A percentile compares a stretch with the other conserved stretches of the same genome.
These are phyloP conservation scores for Gadopsis marmoratus DNA, from an alignment of 2,797 vertebrate species.

Conservation along the genomic window DNA sequence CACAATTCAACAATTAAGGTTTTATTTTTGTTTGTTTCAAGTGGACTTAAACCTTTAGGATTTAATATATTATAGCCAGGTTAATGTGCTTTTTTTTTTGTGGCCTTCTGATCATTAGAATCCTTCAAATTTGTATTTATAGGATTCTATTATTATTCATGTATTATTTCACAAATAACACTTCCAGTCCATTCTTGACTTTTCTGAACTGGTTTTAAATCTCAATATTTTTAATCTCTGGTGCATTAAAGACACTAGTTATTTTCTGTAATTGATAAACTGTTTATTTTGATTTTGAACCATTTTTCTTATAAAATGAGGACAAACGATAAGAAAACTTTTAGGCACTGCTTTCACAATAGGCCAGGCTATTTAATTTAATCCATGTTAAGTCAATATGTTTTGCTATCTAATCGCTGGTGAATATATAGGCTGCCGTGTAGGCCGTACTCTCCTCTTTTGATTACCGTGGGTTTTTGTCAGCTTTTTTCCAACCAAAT, in stretches of 20 bases:
- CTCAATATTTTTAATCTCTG: not conserved
- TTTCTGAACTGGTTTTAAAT: not conserved
- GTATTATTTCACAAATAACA: constrained; percentile 3
- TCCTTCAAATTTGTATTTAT: not conserved
- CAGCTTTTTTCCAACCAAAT: constrained; percentile 45
- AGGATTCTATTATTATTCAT: not conserved
- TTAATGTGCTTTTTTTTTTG: constrained; percentile 11
- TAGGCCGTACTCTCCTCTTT: constrained; percentile 19
- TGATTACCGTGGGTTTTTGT: constrained; percentile 59
- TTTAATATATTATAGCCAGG: not conserved
- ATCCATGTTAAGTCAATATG: constrained; percentile 40
- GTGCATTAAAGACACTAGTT: not conserved
- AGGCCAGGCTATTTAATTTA: constrained; percentile 29
- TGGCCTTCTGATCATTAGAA: constrained; percentile 15
- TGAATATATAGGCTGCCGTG: constrained; percentile 15
- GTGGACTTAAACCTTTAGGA: not conserved
- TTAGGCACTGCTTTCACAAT: constrained; percentile 15
- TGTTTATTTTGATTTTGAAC: not conserved
- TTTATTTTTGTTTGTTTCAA: not conserved
- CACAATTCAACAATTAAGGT: not conserved
- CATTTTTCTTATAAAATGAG: not conserved
- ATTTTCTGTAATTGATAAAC: constrained; percentile 4
- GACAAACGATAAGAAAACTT: constrained; percentile 6
- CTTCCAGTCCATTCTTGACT: not conserved
- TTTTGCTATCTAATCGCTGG: constrained; percentile 51